Base-by-base conservation (phyloP, 2,113 vertebrate species). In the Gallinago media region DNA sequence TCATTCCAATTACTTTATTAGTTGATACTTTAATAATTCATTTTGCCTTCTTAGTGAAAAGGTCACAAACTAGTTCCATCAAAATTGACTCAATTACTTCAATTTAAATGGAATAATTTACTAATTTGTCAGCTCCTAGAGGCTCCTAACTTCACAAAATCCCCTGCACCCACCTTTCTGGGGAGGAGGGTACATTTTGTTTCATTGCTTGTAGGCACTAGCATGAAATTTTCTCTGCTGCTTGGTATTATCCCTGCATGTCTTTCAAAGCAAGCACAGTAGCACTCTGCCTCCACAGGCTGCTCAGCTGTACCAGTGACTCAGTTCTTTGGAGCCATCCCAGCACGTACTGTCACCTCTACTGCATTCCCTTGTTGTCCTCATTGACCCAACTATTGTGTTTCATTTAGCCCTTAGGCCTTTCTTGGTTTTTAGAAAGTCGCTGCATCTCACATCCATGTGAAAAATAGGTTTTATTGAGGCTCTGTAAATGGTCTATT, bases 141-240 rank as follows among this genome's bases (percentile, higher is more conserved):
- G n/a, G 40, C n/a, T 85, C 47, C 19, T 42, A 73, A 16, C 42
- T 55, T 67, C 44, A 66, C 2, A 6, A 71, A 87, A 44, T 47
- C 18, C 6, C 38, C 0, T 2, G 0, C 15, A 11, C 3, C 6
- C 9, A 1, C 8, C 3, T 15, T 32, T 23, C 7, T 9, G 3
- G 12, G 15, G 32, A 31, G 22, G 46, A 31, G 18, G 16, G 14
- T 36, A 36, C 9, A 11, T 46, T 59, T 85, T 46, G 11, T 36
- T 71, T 38, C 62, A 42, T 22, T 50, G 11, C 42, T 70, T 12
- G 15, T 42, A 55, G n/a, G 42, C 38, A 88, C 6, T 12, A 66
- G 46, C 15, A 11, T 14, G 9, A 49, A 26, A 21, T 58, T 87
- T 40, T 38, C 21, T 12, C n/a, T 66, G 34, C 40, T 71, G 6